Conservation (phyloP, 2,888 invertebrate genomes). For the Hyposoter dolosus region DNA sequence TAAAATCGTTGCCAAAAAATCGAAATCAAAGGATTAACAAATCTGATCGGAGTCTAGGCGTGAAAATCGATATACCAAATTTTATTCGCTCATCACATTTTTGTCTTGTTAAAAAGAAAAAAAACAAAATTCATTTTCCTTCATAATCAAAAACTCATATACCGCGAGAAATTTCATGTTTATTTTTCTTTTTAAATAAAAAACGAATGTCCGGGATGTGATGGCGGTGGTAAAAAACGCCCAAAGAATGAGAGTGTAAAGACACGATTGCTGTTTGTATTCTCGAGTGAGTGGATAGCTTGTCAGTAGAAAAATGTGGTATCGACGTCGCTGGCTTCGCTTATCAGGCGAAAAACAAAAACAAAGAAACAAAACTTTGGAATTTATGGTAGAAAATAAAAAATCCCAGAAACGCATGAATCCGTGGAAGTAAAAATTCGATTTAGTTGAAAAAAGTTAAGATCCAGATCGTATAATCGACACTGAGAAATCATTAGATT, state of each 20-base stretch:
- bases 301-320: background rate
- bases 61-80: background rate
- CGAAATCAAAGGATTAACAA: background rate
- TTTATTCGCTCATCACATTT: background rate
- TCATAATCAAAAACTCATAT: background rate
- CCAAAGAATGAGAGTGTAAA: background rate
- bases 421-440: background rate
- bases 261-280: background rate
- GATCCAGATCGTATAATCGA: background rate
- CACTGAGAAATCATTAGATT: background rate
- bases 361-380: background rate
- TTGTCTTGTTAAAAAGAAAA: background rate
- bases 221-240: background rate
- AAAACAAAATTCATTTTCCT: background rate
- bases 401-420: background rate
- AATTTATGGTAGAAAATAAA: background rate
- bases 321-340: background rate
- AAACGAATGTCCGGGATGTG: background rate
- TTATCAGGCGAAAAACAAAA: background rate
- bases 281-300: constrained; percentile 3
- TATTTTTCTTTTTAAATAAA: background rate
- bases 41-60: background rate
- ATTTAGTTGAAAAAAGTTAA: background rate
- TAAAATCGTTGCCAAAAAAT: background rate
- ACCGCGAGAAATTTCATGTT: background rate